Evolutionary conservation across 2,797 vertebrate species (phyloP).

Genomic region (Arctocebus calabarensis): DNA sequence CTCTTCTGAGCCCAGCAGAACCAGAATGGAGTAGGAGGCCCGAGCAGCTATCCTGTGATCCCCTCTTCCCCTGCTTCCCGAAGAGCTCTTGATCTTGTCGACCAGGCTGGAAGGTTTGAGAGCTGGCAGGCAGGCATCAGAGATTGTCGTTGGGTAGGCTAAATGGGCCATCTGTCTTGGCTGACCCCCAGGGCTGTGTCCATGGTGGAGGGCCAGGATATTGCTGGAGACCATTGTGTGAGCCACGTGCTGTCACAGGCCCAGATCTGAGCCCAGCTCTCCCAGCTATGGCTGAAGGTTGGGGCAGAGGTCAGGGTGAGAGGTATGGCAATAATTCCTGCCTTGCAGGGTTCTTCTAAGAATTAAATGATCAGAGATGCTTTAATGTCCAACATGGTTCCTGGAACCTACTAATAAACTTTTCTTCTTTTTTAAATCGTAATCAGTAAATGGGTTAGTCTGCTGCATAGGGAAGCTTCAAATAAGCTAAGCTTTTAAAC

Average conservation of each 20-base stretch:
- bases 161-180: slow-evolving; percentile 53
- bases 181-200: not conserved
- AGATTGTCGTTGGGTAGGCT: slow-evolving; percentile 18
- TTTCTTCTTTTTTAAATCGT: not conserved
- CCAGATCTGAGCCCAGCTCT: not conserved
- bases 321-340: not conserved
- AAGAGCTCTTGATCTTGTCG: slow-evolving; percentile 47
- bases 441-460: slow-evolving; percentile 71
- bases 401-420: slow-evolving; percentile 35
- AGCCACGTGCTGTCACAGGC: rapidly evolving
- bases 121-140: not conserved
- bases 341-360: not conserved
- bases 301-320: not conserved
- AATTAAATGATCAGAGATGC: slow-evolving; percentile 42
- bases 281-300: not conserved
- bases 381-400: slow-evolving; percentile 25
- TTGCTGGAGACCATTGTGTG: not conserved
- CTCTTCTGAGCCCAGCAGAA: rapidly evolving
- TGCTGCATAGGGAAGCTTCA: slow-evolving; percentile 47
- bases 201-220: not conserved
- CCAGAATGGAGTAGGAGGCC: rapidly evolving
- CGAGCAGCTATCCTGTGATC: rapidly evolving
- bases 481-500: slow-evolving; percentile 67
- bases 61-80: not conserved
- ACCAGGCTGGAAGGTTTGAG: not conserved